Evolutionary conservation across 2,888 invertebrate species (phyloP), one percentile per base, ranked within the genome.

Genomic region (Melipona bicolor): DNA sequence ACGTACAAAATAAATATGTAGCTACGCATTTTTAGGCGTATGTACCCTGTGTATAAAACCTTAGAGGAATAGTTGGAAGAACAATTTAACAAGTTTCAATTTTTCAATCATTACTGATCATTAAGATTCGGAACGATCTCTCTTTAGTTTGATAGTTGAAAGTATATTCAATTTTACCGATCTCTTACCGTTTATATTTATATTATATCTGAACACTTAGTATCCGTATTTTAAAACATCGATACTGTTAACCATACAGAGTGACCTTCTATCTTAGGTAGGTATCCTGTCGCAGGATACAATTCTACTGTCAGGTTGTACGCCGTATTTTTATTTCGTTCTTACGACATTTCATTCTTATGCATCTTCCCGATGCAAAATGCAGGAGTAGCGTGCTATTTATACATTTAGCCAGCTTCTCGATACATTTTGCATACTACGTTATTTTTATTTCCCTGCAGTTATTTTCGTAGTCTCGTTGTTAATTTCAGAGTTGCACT

Each of bases 161-260:
- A 56, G 13, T 13, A 15, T 56, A 5, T 56, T n/a, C 56, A 56
- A n/a, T n/a, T 56, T n/a, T 56, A n/a, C 5, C 32, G 4, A 43
- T 11, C 1, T 9, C 9, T 43, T 43, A 0, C 9, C 43, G 43
- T 4, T 32, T 4, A 32, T 32, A 4, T 32, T 32, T 32, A 32
- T 32, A 32, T 32, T 32, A 32, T 61, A 43, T 49, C 5, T 6
- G 32, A 43, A 67, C 17, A 49, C 68, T 61, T 36, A 36, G 50
- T 24, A 15, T 27, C 3, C 4, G 27, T 50, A 5, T 69, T 24
- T 27, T 36, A 71, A 77, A 77, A 80, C 67, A 77, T 70, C 52
- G 69, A 11, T 54, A 49, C 54, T 17, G 24, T 32, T 56, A 27
- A 69, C 43, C 62, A 59, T 43, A 24, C 50, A 52, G 24, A 52